Percentiles rank a stretch among this genome's conserved stretches.
Evolutionary conservation across 1,140 invertebrate genomes (phyloP).

Genomic region (Acromyrmex heyeri): DNA sequence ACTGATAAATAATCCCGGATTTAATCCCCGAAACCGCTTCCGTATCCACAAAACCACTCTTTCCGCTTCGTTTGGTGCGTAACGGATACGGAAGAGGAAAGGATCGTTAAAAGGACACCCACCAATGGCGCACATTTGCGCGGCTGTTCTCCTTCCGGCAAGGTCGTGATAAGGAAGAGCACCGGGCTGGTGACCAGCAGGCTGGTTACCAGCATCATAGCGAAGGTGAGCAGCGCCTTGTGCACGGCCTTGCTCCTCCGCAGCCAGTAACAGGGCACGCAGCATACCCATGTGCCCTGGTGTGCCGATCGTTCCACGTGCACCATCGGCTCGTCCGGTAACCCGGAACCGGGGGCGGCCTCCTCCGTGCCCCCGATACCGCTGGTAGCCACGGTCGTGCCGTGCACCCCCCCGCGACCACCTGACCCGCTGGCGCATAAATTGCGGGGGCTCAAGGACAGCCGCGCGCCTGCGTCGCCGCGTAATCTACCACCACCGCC

Average conservation of each 20-base stretch:
- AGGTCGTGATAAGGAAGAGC: slow-evolving; percentile 88
- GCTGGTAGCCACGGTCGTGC: too few species aligned
- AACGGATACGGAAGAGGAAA: neutral
- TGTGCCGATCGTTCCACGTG: slow-evolving; percentile 78
- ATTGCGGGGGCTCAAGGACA: too few species aligned
- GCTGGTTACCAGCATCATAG: slow-evolving; percentile 88
- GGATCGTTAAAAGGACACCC: slow-evolving; percentile 70
- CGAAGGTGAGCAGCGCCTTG: slow-evolving; percentile 88
- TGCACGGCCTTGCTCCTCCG: slow-evolving; percentile 88
- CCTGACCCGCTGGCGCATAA: too few species aligned
- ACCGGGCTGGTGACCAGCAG: slow-evolving; percentile 88
- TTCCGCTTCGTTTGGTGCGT: neutral
- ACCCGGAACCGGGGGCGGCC: slow-evolving; percentile 46
- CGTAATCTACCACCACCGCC: slow-evolving; percentile 67
- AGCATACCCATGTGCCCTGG: slow-evolving; percentile 88
- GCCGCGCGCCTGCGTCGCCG: slow-evolving; percentile 63
- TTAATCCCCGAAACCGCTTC: neutral
- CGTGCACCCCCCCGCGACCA: too few species aligned
- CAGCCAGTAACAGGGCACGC: slow-evolving; percentile 88
- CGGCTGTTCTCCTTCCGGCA: slow-evolving; percentile 87
- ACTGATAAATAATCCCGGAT: neutral
- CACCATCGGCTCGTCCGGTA: slow-evolving; percentile 81
- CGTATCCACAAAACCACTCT: neutral
- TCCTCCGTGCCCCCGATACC: slow-evolving; percentile 47
- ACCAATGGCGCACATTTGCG: slow-evolving; percentile 86